Conservation (phyloP, 2,113 vertebrate species). For the Pelecanus crispus region DNA sequence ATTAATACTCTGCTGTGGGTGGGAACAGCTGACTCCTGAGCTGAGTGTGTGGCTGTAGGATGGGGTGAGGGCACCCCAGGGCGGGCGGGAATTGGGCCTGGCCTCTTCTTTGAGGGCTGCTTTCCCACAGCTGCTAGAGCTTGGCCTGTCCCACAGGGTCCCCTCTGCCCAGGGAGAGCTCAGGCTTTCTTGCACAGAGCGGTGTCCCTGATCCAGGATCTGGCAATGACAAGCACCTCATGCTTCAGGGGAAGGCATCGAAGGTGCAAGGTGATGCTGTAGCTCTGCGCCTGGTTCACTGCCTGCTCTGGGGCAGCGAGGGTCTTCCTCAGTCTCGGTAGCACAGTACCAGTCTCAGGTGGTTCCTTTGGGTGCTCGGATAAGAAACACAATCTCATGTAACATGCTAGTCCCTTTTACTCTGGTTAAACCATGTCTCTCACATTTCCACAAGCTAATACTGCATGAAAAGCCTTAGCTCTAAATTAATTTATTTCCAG, state of each 20-base stretch:
- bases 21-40: neutral
- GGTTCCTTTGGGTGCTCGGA: neutral
- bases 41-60: neutral
- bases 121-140: neutral
- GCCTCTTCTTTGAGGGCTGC: neutral
- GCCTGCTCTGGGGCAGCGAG: neutral
- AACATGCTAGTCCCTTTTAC: neutral
- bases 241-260: rapidly evolving
- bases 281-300: neutral
- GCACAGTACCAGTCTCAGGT: neutral
- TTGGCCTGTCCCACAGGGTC: rapidly evolving
- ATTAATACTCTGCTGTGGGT: constrained; percentile 24
- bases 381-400: neutral
- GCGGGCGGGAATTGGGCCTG: neutral
- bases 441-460: neutral
- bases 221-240: rapidly evolving
- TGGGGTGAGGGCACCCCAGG: neutral
- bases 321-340: neutral
- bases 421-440: neutral
- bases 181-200: neutral
- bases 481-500: neutral
- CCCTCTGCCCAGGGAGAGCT: neutral
- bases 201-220: rapidly evolving
- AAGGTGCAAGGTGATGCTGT: rapidly evolving
- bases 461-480: neutral